Evolutionary conservation across 2,113 vertebrate genomes (phyloP), one percentile per base, ranked within the genome.

Genomic region (Pontoporia blainvillei): DNA sequence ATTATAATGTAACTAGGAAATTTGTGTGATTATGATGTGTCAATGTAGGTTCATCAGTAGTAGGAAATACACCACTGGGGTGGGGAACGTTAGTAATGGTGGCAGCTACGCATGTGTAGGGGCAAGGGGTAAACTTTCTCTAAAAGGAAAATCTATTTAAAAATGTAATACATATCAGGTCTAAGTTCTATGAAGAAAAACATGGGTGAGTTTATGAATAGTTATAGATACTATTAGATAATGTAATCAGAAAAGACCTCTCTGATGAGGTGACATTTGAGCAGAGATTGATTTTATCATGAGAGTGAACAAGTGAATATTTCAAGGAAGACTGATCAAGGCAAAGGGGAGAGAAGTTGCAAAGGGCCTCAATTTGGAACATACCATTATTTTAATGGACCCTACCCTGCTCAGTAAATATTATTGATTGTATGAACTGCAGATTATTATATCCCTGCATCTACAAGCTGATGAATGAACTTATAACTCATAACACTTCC

Each of bases 401-500:
- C 4, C 12, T 31, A 41, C 52, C 23, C n/a, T 85, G 44, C 12
- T 85, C 18, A 52, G 52, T 69, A 59, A 88, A 85, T 75, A 54
- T 39, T 64, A 95, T 7, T 79, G 13, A 66, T 44, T 84, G 1
- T 41, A 57, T 69, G 66, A 81, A 66, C 14, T 52, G 8, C 31
- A 9, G 14, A 3, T 25, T 14, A 52, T 82, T 94, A 67, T 3
- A 85, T 20, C 23, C 23, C 12, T 85, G 8, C 11, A 57, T 66
- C 14, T 12, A 72, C 10, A 82, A 66, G 61, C 76, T 96, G 34
- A 91, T 86, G 95, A 71, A 84, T 71, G 64, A 96, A 86, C 25
- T 95, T 6, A 67, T n/a, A 85, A 83, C 34, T 96, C 36, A 84
- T 44, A 91, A 93, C 31, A 94, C 61, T 85, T 91, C 29, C 27